Evolutionary conservation across 1,140 invertebrate genomes (phyloP), one percentile per base, ranked within the genome.

Genomic region (Formica exsecta): DNA sequence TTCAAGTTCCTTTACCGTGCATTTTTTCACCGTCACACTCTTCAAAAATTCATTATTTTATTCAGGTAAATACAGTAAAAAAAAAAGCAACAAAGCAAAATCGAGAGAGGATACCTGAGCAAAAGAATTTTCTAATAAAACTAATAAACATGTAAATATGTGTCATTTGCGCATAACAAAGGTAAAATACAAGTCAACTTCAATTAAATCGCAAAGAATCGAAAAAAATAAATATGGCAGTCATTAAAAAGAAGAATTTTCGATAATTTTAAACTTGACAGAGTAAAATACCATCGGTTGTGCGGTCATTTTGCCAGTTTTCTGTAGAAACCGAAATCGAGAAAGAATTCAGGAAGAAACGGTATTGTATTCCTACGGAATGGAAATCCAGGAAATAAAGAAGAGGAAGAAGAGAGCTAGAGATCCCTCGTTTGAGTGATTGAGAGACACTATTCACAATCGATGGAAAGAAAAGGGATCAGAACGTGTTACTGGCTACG

Each of bases 111-210:
- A 75, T 19, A 13, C 5, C 22, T 57, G 13, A 57, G 32, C 16
- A 38, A 75, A 61, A 75, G 11, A 7, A 8, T 36, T 61, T 29
- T 16, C 54, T 75, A 61, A 75, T 41, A 75, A 75, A 75, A 61
- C n/a, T 38, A 74, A 36, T 74, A n/a, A 57, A 74, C n/a, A 57
- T 16, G 1, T 61, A 8, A n/a, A 59, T 32, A 3, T 3, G 32
- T 74, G 16, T 75, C 4, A 44, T 44, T 44, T 74, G 4, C n/a
- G 48, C 29, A 22, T 4, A 59, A n/a, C 3, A 74, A 61, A 59
- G n/a, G 36, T 36, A 41, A 57, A 38, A 0, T 32, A 2, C 6
- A 54, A n/a, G 4, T 51, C 0, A 38, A 36, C 13, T 74, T 74
- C 6, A 19, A 59, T n/a, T 22, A 41, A 13, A 8, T 29, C 25